Conservation (phyloP, 1,140 invertebrate species). For the Acyrthosiphon pisum region DNA sequence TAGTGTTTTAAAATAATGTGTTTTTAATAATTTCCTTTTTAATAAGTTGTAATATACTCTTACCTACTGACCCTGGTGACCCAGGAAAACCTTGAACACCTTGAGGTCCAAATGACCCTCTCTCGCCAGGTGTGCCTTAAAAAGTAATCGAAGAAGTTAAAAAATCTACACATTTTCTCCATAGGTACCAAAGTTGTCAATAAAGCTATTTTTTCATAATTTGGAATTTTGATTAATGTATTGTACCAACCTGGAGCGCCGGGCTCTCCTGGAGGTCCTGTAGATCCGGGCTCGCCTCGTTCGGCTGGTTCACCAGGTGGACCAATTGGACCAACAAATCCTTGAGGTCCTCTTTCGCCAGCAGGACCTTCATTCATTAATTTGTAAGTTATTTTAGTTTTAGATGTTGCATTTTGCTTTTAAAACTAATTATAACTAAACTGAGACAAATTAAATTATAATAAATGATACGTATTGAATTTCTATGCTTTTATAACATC, state of each 20-base stretch:
- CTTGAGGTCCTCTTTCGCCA: conserved; percentile 55
- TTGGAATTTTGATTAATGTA: not conserved
- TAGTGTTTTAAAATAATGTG: not conserved
- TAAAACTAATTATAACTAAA: not conserved
- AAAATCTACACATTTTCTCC: not conserved
- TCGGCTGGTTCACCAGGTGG: conserved; percentile 57
- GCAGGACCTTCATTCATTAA: conserved; percentile 44
- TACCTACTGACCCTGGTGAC: conserved; percentile 65
- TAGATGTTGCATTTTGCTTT: not conserved
- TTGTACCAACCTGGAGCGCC: conserved; percentile 51
- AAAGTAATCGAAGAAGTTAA: not conserved
- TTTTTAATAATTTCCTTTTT: not conserved
- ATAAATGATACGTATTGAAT: not conserved
- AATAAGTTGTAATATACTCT: not conserved
- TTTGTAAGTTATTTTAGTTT: not conserved
- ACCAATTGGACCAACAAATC: conserved; percentile 52
- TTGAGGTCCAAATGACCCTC: conserved; percentile 69
- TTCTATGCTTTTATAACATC: not conserved
- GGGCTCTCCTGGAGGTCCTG: conserved; percentile 54
- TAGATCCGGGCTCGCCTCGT: conserved; percentile 55
- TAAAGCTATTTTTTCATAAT: not conserved
- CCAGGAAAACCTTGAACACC: conserved; percentile 77
- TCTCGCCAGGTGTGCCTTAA: conserved; percentile 68
- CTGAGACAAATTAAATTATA: not conserved
- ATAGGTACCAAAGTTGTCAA: not conserved